Evolutionary conservation across 2,113 vertebrate genomes (phyloP), one percentile per base, ranked within the genome.

Genomic region (Cinclus cinclus): DNA sequence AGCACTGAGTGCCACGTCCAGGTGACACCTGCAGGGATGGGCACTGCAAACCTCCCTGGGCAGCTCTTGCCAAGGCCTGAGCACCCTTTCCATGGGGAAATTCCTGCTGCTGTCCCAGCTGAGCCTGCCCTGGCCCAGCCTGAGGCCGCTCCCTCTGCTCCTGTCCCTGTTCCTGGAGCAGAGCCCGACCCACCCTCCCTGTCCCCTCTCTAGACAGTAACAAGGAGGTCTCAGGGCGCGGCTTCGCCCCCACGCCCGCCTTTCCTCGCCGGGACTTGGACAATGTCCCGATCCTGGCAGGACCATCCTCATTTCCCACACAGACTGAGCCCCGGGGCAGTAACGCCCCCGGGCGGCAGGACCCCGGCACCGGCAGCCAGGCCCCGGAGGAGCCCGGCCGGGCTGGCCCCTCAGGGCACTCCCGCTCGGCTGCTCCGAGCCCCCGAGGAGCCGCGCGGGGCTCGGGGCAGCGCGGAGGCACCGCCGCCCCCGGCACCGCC

Each of bases 271-370:
- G 44, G 53, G 24, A 23, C 22, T 25, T 0, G 14, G 78, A 4
- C 39, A 6, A 8, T 0, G 41, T 0, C 64, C 49, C 5, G 8
- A 4, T 16, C 28, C 21, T 18, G 19, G 8, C 31, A 15, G 71
- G 8, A 23, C 19, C 30, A 14, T 39, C 17, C 23, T 58, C 1
- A 11, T 24, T 50, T 24, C 78, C 24, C 64, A 1, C 59, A 22
- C 39, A 13, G 46, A 9, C 0, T 1, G n/a, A n/a, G 13, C 21
- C 30, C 3, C 18, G 23, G 23, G 16, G 10, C 30, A 8, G 11
- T 6, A 59, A 13, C 7, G 6, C 33, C 50, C 10, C 22, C 46
- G 46, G 46, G 46, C 46, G 46, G n/a, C 2, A 27, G 39, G 9
- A 56, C 25, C 19, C 37, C 47, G 18, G 47, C 75, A 13, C 23